Evolutionary conservation across 2,888 invertebrate species (phyloP), one percentile per base, ranked within the genome.

Genomic region (Hypselothyrea guttata): DNA sequence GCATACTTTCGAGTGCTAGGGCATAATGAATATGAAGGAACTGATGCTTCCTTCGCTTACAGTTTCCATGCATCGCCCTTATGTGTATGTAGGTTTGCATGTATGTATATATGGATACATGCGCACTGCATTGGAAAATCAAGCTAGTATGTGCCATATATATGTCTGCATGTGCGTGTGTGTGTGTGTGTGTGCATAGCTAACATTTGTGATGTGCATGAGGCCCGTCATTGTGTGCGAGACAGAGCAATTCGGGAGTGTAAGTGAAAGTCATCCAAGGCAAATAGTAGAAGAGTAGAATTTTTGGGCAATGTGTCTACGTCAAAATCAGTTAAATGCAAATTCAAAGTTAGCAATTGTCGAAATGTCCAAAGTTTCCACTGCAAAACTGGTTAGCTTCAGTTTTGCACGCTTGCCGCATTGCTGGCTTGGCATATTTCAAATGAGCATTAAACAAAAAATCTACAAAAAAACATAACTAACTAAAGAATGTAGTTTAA

Each of bases 261-360:
- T 34, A 52, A 56, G 60, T 67, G 63, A 60, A 71, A 68, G 72
- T 64, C 60, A 62, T 60, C 33, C 53, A 46, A 63, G 55, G 34
- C 54, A 65, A 55, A 65, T 56, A 66, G 47, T 5, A 22, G 22
- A 58, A 54, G 44, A 61, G 60, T 60, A 59, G 22, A 57, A 58
- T 72, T 74, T 75, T 75, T 44, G 63, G 63, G 75, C 66, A 65
- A 75, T 75, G 63, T 75, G 76, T 75, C 73, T 60, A 69, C 70
- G 75, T 75, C 75, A 75, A 64, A 64, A 65, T 72, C 75, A 76
- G 73, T 64, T 61, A 64, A 75, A 76, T 71, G 77, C 74, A 71
- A 63, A 72, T 70, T 63, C 57, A 71, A 76, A 65, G 63, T 76
- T 73, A 57, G 59, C 59, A 66, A 73, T 62, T 73, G 72, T 58